Base-by-base conservation (phyloP, 2,113 vertebrate species). In the Protobothrops mucrosquamatus region DNA sequence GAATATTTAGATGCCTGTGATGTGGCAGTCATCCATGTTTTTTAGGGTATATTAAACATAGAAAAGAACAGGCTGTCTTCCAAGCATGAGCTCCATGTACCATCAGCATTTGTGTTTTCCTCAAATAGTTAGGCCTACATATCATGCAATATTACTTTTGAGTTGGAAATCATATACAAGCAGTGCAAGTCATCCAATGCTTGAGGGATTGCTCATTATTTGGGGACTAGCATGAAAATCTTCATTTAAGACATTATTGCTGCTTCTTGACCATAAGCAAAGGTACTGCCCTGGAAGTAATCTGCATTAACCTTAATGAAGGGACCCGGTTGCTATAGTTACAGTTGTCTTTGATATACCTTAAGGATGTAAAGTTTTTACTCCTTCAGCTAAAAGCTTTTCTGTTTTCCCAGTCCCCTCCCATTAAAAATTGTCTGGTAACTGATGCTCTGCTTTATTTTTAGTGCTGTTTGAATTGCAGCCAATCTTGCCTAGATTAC, bases 291-390 rank as follows among this genome's bases (percentile, higher is more conserved):
- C 97, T 97, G 96, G 97, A 98, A 98, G 95, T 98, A 97, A 98
- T 97, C 94, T 96, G 96, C 95, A 97, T 97, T 97, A 95, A 96
- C 94, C 95, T 95, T 96, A 94, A 90, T 97, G 97, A 97, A 98
- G 96, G 96, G 97, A 95, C 94, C 96, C 95, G 14, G 98, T 98
- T 98, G 96, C 97, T 97, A 98, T 98, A 96, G 98, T 95, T 97
- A 98, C 98, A 90, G 55, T 95, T 97, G 96, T 94, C 92, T 96
- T 95, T 95, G 94, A 92, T 93, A 11, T 96, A 96, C 95, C 94
- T 97, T 87, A 96, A 94, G 96, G 96, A 96, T 89, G 46, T 95
- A 95, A 96, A 97, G 96, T 93, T 95, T 97, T 97, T 98, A 95
- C 96, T 92, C 90, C 86, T 90, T 93, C 90, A 89, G 93, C 95